Evolutionary conservation across 2,113 vertebrate genomes (phyloP).

Genomic region (Neomonachus schauinslandi): DNA sequence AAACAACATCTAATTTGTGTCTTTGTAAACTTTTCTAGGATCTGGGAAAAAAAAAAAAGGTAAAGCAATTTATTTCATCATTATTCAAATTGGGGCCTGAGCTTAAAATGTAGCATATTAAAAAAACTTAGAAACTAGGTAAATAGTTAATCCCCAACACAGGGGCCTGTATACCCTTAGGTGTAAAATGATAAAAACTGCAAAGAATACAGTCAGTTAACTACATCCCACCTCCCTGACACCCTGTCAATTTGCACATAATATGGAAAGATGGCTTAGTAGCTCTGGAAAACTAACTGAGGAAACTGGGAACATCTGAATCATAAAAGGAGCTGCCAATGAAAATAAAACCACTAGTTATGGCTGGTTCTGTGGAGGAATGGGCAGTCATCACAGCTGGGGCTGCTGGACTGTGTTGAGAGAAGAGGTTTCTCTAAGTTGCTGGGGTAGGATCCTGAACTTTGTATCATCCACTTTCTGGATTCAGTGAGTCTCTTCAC

Average conservation of each 20-base stretch:
- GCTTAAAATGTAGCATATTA: not conserved
- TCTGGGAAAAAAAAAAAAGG: not conserved
- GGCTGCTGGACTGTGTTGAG: slow-evolving; percentile 30
- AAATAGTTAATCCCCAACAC: not conserved
- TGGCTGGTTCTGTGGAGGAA: slow-evolving; percentile 19
- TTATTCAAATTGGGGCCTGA: not conserved
- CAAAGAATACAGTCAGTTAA: not conserved
- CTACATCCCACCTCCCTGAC: no score
- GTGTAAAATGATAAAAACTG: not conserved
- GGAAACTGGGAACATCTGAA: slow-evolving; percentile 40
- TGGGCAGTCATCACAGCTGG: slow-evolving; percentile 61
- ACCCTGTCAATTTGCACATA: slow-evolving; percentile 9
- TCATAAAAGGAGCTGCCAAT: slow-evolving; percentile 68
- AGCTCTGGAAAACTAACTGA: slow-evolving; percentile 44
- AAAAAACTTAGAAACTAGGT: not conserved
- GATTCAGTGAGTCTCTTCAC: not conserved
- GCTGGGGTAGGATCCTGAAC: not conserved
- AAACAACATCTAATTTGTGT: slow-evolving; percentile 24
- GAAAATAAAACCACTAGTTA: slow-evolving; percentile 52
- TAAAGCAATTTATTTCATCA: not conserved
- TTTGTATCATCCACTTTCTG: not conserved
- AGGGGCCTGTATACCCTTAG: not conserved
- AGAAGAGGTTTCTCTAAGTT: not conserved
- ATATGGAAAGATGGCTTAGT: slow-evolving; percentile 3
- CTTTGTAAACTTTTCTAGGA: slow-evolving; percentile 19